These are phyloP conservation scores for Prolemur simus DNA, from an alignment of 2,113 vertebrate species.

Conservation along the genomic window DNA sequence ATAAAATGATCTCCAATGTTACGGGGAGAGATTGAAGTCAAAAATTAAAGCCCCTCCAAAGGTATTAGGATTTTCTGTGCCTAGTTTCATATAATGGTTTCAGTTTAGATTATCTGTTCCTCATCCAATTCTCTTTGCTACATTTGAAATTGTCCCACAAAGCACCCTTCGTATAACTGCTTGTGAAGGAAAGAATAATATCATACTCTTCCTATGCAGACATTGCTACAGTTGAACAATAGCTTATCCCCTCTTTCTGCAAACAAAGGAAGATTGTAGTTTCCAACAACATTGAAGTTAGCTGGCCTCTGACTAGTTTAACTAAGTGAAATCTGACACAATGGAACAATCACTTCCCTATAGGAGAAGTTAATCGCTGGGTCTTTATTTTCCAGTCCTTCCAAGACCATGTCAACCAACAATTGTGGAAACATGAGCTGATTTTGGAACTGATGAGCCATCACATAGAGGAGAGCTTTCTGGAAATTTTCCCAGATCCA, in stretches of 20 bases:
- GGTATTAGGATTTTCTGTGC: not conserved
- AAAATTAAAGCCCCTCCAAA: not conserved
- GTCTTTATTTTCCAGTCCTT: not conserved
- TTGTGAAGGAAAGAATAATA: not conserved
- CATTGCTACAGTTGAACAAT: not conserved
- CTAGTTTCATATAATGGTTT: not conserved
- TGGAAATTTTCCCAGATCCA: not conserved
- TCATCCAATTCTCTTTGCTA: not conserved
- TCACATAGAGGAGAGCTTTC: not conserved
- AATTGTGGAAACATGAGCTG: not conserved
- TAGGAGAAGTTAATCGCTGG: not conserved
- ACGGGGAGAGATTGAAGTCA: not conserved
- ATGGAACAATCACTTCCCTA: not conserved
- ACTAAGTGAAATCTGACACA: not conserved
- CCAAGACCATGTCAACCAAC: not conserved
- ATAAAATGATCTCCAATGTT: not conserved
- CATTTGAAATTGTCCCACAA: not conserved
- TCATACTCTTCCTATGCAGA: not conserved
- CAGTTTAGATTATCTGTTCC: not conserved
- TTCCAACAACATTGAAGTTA: not conserved
- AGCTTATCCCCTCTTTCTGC: not conserved
- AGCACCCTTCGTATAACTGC: not conserved
- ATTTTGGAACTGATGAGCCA: not conserved
- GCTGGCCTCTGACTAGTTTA: not conserved
- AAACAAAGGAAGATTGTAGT: not conserved